Evolutionary conservation across 2,113 vertebrate genomes (phyloP).

Genomic region (Leiothrix lutea): DNA sequence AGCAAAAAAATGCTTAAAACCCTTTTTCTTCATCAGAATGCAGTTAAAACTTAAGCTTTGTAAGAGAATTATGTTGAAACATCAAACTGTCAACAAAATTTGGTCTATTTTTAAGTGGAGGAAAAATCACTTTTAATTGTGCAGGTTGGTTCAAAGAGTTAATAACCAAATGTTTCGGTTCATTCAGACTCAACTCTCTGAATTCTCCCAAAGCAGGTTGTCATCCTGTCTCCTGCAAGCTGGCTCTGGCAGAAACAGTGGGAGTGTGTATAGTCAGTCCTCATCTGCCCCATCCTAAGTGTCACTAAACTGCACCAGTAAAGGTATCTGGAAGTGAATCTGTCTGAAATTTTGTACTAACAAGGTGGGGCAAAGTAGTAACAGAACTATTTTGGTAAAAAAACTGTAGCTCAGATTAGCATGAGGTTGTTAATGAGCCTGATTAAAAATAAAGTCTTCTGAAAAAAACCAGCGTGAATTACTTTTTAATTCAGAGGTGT

Average conservation of each 20-base stretch:
- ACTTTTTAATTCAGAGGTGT: not conserved
- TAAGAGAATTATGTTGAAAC: not conserved
- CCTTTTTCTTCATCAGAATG: not conserved
- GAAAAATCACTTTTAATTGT: not conserved
- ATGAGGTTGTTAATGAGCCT: not conserved
- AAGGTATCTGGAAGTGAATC: not conserved
- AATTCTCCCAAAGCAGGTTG: fast-evolving
- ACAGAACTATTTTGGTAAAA: not conserved
- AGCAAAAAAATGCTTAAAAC: not conserved
- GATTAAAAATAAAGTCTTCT: not conserved
- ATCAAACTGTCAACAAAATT: not conserved
- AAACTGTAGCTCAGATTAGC: not conserved
- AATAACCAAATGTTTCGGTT: not conserved
- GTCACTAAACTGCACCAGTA: not conserved
- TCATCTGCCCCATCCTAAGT: not conserved
- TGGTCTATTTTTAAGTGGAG: not conserved
- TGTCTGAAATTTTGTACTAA: not conserved
- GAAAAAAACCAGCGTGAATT: not conserved
- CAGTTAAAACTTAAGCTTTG: not conserved
- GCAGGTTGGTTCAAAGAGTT: not conserved
- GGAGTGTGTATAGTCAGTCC: not conserved
- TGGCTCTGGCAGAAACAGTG: not conserved
- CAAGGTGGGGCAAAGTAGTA: not conserved
- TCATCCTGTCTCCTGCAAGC: fast-evolving
- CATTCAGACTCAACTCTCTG: not conserved